Conservation (phyloP, 2,797 vertebrate genomes). For the Distichodus sexfasciatus region DNA sequence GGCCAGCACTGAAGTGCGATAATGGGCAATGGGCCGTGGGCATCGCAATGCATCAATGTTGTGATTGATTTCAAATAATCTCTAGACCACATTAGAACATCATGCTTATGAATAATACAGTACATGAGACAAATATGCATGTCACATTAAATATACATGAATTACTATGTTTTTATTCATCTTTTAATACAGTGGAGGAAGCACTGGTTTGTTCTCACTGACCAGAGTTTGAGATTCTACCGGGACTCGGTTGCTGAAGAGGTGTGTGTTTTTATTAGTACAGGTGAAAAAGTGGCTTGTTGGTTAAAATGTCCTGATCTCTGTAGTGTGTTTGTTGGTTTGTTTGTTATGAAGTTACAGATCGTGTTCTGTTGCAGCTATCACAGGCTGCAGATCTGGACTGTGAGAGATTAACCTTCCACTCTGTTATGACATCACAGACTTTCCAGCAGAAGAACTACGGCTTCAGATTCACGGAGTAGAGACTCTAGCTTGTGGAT, state of each 20-base stretch:
- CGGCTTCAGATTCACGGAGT: conserved; percentile 86
- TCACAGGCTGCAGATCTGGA: conserved; percentile 83
- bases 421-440: conserved; percentile 82
- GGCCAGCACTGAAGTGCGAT: too few species aligned
- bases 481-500: background rate
- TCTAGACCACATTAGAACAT: too few species aligned
- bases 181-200: conserved; percentile 81
- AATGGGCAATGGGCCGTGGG: too few species aligned
- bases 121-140: background rate
- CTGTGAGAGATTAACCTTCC: conserved; percentile 88
- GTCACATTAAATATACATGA: background rate
- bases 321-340: background rate
- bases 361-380: conserved; percentile 25
- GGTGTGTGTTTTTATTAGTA: conserved; percentile 63
- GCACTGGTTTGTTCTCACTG: conserved; percentile 88
- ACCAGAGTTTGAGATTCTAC: conserved; percentile 85
- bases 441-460: conserved; percentile 85
- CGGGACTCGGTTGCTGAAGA: conserved; percentile 84
- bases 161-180: background rate
- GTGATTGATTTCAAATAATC: too few species aligned
- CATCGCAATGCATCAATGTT: too few species aligned
- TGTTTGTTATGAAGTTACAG: background rate
- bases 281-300: background rate
- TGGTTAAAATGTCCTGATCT: background rate
- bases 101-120: too few species aligned